Conservation (phyloP, 2,113 vertebrate genomes). For the Ctenomys sociabilis region DNA sequence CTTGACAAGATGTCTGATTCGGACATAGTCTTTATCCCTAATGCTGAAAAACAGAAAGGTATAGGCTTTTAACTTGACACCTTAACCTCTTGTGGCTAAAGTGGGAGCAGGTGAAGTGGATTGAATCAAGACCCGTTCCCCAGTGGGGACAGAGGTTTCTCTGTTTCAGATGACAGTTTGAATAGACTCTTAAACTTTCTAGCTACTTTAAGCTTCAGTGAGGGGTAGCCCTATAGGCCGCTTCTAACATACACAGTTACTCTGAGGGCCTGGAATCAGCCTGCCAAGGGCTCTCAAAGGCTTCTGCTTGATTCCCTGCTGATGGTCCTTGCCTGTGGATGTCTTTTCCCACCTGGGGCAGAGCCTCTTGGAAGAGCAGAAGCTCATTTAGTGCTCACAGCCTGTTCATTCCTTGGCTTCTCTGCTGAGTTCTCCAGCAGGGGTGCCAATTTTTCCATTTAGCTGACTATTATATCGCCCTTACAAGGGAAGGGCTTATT, state of each 20-base stretch:
- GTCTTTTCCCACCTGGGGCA: background rate
- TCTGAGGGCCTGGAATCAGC: background rate
- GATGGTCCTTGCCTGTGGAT: background rate
- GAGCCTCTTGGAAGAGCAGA: background rate
- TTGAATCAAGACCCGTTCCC: background rate
- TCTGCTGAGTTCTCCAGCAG: constrained; percentile 80
- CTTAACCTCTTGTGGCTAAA: background rate
- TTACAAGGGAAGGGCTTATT: constrained; percentile 90
- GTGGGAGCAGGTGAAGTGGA: background rate
- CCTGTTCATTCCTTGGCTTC: constrained; percentile 73
- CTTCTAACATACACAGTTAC: background rate
- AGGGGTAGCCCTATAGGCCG: background rate
- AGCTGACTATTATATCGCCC: constrained; percentile 86
- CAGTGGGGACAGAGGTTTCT: background rate
- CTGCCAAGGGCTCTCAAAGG: background rate
- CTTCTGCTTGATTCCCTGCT: background rate
- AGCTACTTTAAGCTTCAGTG: background rate
- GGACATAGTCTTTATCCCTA: constrained; percentile 39
- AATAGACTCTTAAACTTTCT: background rate
- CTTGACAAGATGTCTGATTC: constrained; percentile 9
- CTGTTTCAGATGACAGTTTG: background rate
- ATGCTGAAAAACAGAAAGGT: constrained; percentile 70
- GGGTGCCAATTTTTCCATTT: constrained; percentile 88
- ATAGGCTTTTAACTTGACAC: constrained; percentile 15
- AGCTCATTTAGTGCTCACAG: background rate